Evolutionary conservation across 2,113 vertebrate genomes (phyloP).

Genomic region (Anoura caudifer): DNA sequence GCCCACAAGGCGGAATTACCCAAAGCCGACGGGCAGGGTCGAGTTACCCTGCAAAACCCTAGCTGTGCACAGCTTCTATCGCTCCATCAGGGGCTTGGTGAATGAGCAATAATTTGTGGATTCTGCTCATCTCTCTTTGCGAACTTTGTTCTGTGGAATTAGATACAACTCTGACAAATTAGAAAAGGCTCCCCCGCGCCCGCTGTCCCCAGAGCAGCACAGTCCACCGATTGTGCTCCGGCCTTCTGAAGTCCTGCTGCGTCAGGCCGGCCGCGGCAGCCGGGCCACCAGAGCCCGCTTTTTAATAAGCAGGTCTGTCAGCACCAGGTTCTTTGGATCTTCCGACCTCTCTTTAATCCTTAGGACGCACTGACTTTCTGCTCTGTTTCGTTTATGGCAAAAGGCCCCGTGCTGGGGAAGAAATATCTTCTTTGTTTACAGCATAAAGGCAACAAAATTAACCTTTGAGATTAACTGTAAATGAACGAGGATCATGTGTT

Average conservation of each 20-base stretch:
- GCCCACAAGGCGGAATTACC: slow-evolving; percentile 84
- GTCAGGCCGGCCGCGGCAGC: slow-evolving; percentile 75
- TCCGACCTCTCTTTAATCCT: slow-evolving; percentile 82
- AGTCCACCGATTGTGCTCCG: slow-evolving; percentile 84
- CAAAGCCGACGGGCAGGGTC: slow-evolving; percentile 80
- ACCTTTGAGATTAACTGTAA: slow-evolving; percentile 82
- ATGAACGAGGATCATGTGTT: slow-evolving; percentile 57
- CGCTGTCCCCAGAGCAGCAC: slow-evolving; percentile 74
- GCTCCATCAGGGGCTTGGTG: slow-evolving; percentile 81
- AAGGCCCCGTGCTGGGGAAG: slow-evolving; percentile 68
- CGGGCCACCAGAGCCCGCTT: slow-evolving; percentile 76
- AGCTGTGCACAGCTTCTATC: slow-evolving; percentile 79
- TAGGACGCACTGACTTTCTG: slow-evolving; percentile 74
- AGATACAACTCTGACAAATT: slow-evolving; percentile 92
- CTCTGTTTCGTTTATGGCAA: slow-evolving; percentile 61
- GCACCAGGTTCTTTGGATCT: slow-evolving; percentile 80
- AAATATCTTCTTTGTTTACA: slow-evolving; percentile 85
- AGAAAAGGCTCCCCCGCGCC: slow-evolving; percentile 79
- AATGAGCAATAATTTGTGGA: slow-evolving; percentile 87
- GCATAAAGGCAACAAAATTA: slow-evolving; percentile 79
- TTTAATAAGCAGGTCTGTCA: slow-evolving; percentile 91
- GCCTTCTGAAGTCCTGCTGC: slow-evolving; percentile 75
- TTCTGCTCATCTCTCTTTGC: slow-evolving; percentile 85
- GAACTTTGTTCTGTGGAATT: slow-evolving; percentile 88
- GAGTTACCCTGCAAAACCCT: slow-evolving; percentile 82